These are phyloP conservation scores for Bimastos eiseni DNA, from an alignment of 2,888 invertebrate genomes.

Conservation along the genomic window DNA sequence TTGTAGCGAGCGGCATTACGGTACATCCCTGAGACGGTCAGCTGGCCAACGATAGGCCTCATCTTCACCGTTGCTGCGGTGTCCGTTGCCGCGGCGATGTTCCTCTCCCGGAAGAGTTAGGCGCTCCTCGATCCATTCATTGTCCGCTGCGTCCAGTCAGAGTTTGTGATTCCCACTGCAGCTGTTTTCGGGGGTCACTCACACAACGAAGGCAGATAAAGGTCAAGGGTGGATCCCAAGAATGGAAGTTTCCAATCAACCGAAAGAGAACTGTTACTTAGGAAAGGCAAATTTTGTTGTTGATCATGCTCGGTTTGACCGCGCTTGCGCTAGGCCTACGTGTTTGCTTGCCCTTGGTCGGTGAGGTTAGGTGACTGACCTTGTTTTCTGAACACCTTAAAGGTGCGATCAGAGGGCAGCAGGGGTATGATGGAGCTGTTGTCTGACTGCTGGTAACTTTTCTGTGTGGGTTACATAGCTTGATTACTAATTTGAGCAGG, in stretches of 20 bases:
- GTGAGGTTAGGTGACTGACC: neutral
- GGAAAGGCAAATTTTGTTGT: neutral
- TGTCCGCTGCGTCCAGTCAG: neutral
- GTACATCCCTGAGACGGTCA: slow-evolving; percentile 39
- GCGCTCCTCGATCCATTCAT: neutral
- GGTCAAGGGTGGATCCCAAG: neutral
- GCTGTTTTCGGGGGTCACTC: neutral
- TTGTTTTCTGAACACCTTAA: neutral
- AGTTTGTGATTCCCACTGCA: slow-evolving; percentile 13
- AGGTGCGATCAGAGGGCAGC: neutral
- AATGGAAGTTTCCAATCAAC: neutral
- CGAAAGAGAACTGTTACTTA: slow-evolving; percentile 4
- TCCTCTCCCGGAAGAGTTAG: slow-evolving; percentile 28
- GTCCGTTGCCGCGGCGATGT: slow-evolving; percentile 34
- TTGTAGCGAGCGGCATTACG: slow-evolving; percentile 38
- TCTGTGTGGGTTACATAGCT: neutral
- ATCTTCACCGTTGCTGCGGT: slow-evolving; percentile 34
- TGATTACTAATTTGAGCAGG: neutral
- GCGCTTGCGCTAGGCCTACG: neutral
- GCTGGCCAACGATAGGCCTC: slow-evolving; percentile 40
- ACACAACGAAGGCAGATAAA: neutral
- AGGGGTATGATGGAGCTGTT: neutral
- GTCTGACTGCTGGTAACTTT: neutral
- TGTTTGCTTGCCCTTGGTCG: neutral
- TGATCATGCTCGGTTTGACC: neutral